Percentiles rank a stretch among this genome's conserved stretches.
These are phyloP conservation scores for Dasypogon diadema DNA, from an alignment of 2,888 invertebrate species.

Conservation along the genomic window DNA sequence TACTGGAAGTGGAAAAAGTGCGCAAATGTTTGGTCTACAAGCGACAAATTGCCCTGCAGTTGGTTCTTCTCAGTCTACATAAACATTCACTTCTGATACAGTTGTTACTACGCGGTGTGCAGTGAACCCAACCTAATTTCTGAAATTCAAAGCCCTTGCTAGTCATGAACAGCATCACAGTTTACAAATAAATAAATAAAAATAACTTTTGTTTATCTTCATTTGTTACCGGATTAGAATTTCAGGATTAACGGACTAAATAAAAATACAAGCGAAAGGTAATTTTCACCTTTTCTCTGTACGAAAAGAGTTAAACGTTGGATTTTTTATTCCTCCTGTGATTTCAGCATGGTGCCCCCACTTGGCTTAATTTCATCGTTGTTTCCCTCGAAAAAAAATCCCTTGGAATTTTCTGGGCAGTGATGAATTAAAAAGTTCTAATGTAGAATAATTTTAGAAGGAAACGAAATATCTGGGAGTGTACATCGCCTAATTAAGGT, in stretches of 20 bases:
- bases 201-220: slow-evolving; percentile 32
- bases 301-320: background rate
- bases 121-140: slow-evolving; percentile 11
- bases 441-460: slow-evolving; percentile 12
- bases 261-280: background rate
- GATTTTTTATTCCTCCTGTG: background rate
- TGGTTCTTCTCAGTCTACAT: background rate
- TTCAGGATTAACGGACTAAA: slow-evolving; percentile 4
- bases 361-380: background rate
- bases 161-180: background rate
- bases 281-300: background rate
- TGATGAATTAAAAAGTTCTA: slow-evolving; percentile 27
- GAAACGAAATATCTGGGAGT: slow-evolving; percentile 39
- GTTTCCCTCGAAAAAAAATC: background rate
- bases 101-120: background rate
- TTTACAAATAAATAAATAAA: background rate
- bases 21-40: slow-evolving; percentile 38
- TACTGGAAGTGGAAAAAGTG: slow-evolving; percentile 25
- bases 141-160: background rate
- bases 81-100: no score
- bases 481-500: slow-evolving; percentile 34
- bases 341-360: background rate
- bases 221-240: slow-evolving; percentile 4
- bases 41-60: background rate
- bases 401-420: background rate